These are phyloP conservation scores for Xylota sylvarum DNA, from an alignment of 2,888 invertebrate species.

Conservation along the genomic window DNA sequence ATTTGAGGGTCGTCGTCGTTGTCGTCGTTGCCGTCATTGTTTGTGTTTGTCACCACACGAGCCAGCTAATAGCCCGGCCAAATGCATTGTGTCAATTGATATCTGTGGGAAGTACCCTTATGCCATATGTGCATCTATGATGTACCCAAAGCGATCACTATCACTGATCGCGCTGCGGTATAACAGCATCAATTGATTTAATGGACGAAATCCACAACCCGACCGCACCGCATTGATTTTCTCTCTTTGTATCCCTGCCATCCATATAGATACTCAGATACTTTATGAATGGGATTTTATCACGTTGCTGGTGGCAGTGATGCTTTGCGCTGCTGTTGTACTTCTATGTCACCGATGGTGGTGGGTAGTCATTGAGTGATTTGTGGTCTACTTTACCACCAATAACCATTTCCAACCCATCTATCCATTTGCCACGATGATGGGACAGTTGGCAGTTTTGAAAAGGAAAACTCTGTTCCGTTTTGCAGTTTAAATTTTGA, in stretches of 20 bases:
- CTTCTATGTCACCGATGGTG: slow-evolving; percentile 33
- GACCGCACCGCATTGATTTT: slow-evolving; percentile 64
- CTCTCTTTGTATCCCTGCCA: slow-evolving; percentile 25
- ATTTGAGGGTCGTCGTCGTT: slow-evolving; percentile 13
- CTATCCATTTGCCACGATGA: slow-evolving; percentile 26
- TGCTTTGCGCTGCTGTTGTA: slow-evolving; percentile 15
- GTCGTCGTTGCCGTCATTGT: slow-evolving; percentile 8
- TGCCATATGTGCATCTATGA: slow-evolving; percentile 21
- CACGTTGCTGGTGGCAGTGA: slow-evolving; percentile 2
- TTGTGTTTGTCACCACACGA: slow-evolving; percentile 34
- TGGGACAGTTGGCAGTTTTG: slow-evolving; percentile 42
- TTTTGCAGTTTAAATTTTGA: slow-evolving; percentile 44
- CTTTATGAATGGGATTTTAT: slow-evolving; percentile 55
- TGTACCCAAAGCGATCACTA: slow-evolving; percentile 48
- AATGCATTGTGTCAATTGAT: slow-evolving; percentile 54
- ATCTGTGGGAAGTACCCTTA: slow-evolving; percentile 64
- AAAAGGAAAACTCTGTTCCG: slow-evolving; percentile 26
- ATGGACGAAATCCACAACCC: slow-evolving; percentile 39
- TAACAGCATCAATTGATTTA: slow-evolving; percentile 53
- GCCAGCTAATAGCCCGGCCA: slow-evolving; percentile 39
- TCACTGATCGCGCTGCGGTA: slow-evolving; percentile 50
- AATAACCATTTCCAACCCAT: slow-evolving; percentile 56
- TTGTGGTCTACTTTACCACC: slow-evolving; percentile 59
- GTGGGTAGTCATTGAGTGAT: slow-evolving; percentile 59
- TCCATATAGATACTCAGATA: slow-evolving; percentile 23